phyloP scores from a whole-genome alignment of 2,888 invertebrate genomes.

The Omphaloscelis lunosa region DNA sequence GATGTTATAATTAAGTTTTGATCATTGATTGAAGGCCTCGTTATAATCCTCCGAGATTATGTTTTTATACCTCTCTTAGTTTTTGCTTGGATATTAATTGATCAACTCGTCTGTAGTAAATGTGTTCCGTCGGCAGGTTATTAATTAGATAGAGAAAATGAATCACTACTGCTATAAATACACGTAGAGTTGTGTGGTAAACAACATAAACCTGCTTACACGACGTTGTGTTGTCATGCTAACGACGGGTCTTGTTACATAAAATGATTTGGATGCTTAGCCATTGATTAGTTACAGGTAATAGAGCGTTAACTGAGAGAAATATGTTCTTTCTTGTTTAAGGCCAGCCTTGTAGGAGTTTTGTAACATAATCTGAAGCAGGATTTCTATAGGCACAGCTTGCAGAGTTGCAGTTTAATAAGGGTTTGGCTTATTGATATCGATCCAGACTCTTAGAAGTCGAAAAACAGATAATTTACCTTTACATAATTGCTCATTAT shows the following conservation, averaged over 20 bases:
- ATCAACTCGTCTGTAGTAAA: constrained; percentile 42
- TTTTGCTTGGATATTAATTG: constrained; percentile 55
- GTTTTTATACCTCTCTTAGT: constrained; percentile 39
- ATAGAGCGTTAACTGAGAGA: constrained; percentile 17
- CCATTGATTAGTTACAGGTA: constrained; percentile 39
- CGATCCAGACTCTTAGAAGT: constrained; percentile 4
- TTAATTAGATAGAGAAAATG: constrained; percentile 51
- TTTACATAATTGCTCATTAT: constrained; percentile 16
- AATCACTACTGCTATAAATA: constrained; percentile 52
- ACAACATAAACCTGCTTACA: constrained; percentile 43
- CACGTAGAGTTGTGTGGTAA: constrained; percentile 20
- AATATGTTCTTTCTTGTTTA: constrained; percentile 16
- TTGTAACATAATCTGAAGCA: constrained; percentile 6
- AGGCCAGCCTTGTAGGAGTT: constrained; percentile 8
- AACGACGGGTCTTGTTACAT: constrained; percentile 28
- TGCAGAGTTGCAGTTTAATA: constrained; percentile 8
- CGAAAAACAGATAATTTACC: constrained; percentile 24
- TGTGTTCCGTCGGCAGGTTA: constrained; percentile 45
- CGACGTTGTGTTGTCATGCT: constrained; percentile 30
- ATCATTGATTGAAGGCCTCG: constrained; percentile 38
- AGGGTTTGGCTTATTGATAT: constrained; percentile 15
- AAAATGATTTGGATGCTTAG: constrained; percentile 38
- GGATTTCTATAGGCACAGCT: neutral
- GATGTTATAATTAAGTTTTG: constrained; percentile 43
- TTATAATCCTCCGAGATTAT: constrained; percentile 34